Conservation (phyloP, 2,888 invertebrate species). For the Ornithoptera alexandrae region DNA sequence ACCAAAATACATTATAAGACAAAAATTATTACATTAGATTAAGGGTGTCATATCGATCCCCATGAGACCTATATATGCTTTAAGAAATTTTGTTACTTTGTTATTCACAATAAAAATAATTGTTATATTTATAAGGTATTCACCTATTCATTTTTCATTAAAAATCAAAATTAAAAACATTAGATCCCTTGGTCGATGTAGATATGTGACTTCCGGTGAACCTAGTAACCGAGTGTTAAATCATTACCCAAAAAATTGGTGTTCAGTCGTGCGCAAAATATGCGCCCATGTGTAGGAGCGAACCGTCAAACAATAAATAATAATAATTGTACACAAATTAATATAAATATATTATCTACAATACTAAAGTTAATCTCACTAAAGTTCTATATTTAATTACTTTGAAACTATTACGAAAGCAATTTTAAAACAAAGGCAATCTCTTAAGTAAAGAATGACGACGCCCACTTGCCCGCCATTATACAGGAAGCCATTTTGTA, state of each 20-base stretch:
- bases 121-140: not conserved
- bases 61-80: too few relatives aligned
- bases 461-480: constrained; percentile 13
- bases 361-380: too few relatives aligned
- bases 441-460: constrained; percentile 9
- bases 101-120: too few relatives aligned
- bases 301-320: not conserved
- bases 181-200: too few relatives aligned
- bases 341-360: not conserved
- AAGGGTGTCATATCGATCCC: too few relatives aligned
- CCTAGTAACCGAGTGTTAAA: too few relatives aligned
- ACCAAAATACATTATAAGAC: not conserved
- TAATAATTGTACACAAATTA: not conserved
- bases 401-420: not conserved
- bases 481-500: constrained; percentile 20
- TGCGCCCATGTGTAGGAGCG: not conserved
- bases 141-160: not conserved
- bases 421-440: constrained; percentile 9
- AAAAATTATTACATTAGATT: too few relatives aligned
- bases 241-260: too few relatives aligned
- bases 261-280: not conserved
- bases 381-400: not conserved
- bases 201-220: too few relatives aligned
- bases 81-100: too few relatives aligned
- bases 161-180: not conserved